Evolutionary conservation across 2,797 vertebrate genomes (phyloP), one percentile per base, ranked within the genome.

Genomic region (Diplodus sargus): DNA sequence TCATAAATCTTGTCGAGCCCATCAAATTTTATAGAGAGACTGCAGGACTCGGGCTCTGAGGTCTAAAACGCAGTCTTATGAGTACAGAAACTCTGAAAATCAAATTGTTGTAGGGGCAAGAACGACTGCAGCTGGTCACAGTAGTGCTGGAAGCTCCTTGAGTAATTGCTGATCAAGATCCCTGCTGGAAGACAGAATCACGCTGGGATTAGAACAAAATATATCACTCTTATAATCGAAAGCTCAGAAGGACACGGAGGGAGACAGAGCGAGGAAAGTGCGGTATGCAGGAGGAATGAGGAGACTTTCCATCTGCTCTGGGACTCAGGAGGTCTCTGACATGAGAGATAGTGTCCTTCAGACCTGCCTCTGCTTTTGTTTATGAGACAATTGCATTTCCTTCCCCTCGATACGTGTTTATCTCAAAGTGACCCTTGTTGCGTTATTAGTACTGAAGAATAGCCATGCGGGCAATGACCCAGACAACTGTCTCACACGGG

Each of bases 191-290:
- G 69, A 82, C 12, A 23, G 39, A 70, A 49, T 43, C 53, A 70
- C 22, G 7, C 14, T 20, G 57, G 56, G 48, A 68, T 73, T n/a
- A n/a, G n/a, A 51, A 53, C 51, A 47, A 76, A 57, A 78, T 59
- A 80, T 66, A 77, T 76, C 77, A 48, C 49, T 87, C 47, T 71
- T 68, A 80, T 89, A 86, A 92, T 92, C 89, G 86, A 93, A 92
- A 93, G 69, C 75, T 85, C 85, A 85, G 84, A 83, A 78, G 63
- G 70, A 79, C 74, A 70, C 47, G 15, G 71, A 81, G 78, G 74
- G 66, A 87, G 70, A 88, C 61, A 22, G 22, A 85, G 77, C 79
- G 67, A 66, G 39, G 73, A 86, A 76, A 85, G 63, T 74, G 75
- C 45, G 74, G 62, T 74, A 79, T 72, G 70, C 65, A 45, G 25